Conservation (phyloP, 2,888 invertebrate species). For the Cynaeus angustus region DNA sequence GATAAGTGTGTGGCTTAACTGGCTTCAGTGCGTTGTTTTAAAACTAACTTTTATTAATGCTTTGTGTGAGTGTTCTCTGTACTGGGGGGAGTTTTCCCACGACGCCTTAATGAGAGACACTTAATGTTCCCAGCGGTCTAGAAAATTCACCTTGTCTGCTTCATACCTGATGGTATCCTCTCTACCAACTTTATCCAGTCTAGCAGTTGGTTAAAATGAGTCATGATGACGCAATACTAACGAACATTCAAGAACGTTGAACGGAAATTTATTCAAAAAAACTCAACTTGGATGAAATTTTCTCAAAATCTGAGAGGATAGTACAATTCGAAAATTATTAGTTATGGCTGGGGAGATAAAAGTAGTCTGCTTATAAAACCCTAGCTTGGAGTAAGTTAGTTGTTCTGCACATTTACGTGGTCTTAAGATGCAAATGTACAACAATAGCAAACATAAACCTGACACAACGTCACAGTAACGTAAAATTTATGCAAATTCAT, state of each 20-base stretch:
- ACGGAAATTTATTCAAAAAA: slow-evolving; percentile 39
- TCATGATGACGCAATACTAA: slow-evolving; percentile 42
- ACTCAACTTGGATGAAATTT: slow-evolving; percentile 6
- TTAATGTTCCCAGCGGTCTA: slow-evolving; percentile 14
- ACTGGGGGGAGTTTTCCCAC: neutral
- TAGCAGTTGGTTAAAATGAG: slow-evolving; percentile 37
- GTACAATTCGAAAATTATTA: no score
- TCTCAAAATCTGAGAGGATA: neutral
- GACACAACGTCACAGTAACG: no score
- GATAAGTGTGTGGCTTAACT: neutral
- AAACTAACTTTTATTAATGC: no score
- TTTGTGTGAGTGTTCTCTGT: no score
- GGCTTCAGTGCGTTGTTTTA: no score
- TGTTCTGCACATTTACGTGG: no score
- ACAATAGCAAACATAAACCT: no score
- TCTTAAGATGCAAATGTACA: no score
- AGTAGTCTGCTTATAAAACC: no score
- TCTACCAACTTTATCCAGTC: neutral
- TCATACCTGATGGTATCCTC: neutral
- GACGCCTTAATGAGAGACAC: neutral
- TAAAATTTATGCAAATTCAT: no score
- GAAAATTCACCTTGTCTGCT: slow-evolving; percentile 19
- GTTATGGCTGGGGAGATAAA: no score
- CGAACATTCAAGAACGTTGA: slow-evolving; percentile 41
- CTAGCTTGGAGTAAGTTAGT: no score